Evolutionary conservation across 2,888 invertebrate genomes (phyloP).

Genomic region (Andrena bucephala): DNA sequence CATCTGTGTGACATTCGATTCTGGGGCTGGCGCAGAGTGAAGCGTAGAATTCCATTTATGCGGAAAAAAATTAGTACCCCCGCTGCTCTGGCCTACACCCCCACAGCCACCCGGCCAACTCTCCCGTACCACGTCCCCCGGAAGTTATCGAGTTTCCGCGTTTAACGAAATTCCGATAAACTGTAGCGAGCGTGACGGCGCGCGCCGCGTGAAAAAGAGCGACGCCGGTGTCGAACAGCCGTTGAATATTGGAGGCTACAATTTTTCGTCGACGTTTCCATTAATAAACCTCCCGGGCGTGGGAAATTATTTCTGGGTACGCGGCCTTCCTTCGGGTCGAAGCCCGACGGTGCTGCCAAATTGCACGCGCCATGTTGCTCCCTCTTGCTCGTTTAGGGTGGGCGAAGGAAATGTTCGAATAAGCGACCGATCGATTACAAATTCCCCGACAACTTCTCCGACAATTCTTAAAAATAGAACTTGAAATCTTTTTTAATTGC

Average conservation of each 20-base stretch:
- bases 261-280: constrained; percentile 47
- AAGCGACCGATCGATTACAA: too few species aligned
- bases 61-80: constrained; percentile 47
- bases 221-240: constrained; percentile 22
- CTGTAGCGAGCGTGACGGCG: constrained; percentile 32
- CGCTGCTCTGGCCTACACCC: not conserved
- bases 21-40: constrained; percentile 34
- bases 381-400: not conserved
- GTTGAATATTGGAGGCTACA: constrained; percentile 46
- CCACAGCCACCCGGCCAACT: not conserved
- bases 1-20: constrained; percentile 48
- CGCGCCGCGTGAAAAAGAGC: constrained; percentile 33
- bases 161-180: constrained; percentile 65
- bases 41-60: constrained; percentile 52
- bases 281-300: constrained; percentile 39
- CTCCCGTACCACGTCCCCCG: constrained; percentile 1
- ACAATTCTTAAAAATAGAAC: too few species aligned
- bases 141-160: constrained; percentile 50
- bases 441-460: too few species aligned
- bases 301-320: constrained; percentile 6
- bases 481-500: too few species aligned
- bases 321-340: constrained; percentile 8
- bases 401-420: too few species aligned
- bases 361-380: not conserved
- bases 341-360: too few species aligned